Conservation (phyloP, 2,888 invertebrate species). For the Steinernema carpocapsae region DNA sequence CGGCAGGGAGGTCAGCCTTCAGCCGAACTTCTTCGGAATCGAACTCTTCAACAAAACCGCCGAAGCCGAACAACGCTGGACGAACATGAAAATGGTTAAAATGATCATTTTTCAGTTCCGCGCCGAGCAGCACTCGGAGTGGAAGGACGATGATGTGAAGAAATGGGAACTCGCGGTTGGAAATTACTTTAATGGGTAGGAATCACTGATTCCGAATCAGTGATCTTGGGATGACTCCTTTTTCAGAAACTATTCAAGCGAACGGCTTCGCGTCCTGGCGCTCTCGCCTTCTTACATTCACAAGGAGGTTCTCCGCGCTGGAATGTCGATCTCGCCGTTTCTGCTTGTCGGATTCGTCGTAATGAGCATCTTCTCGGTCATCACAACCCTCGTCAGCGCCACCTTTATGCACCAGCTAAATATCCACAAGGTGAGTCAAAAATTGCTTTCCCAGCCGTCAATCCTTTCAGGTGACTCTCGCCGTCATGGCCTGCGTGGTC, state of each 20-base stretch:
- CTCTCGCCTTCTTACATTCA: conserved; percentile 49
- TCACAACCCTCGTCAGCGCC: conserved; percentile 48
- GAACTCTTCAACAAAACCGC: conserved; percentile 46
- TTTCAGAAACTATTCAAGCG: conserved; percentile 39
- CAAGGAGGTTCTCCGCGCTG: conserved; percentile 52
- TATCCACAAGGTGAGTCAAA: conserved; percentile 48
- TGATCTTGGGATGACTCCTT: background rate
- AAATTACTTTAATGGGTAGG: conserved; percentile 46
- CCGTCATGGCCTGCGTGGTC: conserved; percentile 49
- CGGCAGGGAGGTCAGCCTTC: conserved; percentile 58
- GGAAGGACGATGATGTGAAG: conserved; percentile 51
- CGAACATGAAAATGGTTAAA: conserved; percentile 47
- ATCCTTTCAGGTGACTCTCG: too few species aligned
- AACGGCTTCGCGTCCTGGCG: conserved; percentile 44
- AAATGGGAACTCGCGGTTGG: conserved; percentile 51
- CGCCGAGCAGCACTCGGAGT: conserved; percentile 52
- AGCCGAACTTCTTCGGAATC: conserved; percentile 65
- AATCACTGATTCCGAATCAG: conserved; percentile 16
- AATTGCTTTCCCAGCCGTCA: too few species aligned
- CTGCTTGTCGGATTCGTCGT: conserved; percentile 52
- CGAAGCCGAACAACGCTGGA: conserved; percentile 37
- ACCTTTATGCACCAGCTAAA: conserved; percentile 47
- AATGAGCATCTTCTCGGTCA: conserved; percentile 52
- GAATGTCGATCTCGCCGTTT: conserved; percentile 52
- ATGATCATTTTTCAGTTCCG: conserved; percentile 57